phyloP scores from a whole-genome alignment of 2,888 invertebrate genomes.

The Oconnorella tubifera region DNA sequence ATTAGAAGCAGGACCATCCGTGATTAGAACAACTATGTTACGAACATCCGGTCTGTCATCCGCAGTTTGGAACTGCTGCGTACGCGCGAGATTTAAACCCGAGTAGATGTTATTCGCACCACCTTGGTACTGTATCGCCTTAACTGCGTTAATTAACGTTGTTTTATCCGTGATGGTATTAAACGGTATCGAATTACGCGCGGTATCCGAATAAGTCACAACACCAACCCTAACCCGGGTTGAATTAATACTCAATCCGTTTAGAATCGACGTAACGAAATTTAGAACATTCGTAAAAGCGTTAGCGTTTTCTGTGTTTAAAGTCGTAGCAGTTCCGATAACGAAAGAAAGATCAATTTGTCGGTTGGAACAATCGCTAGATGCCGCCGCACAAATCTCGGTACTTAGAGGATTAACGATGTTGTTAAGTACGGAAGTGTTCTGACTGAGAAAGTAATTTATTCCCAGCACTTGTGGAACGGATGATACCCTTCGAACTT shows the following conservation, averaged over 20 bases:
- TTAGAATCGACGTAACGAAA: slow-evolving; percentile 13
- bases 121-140: neutral
- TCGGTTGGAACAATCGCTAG: slow-evolving; percentile 3
- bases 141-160: neutral
- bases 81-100: neutral
- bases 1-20: slow-evolving; percentile 9
- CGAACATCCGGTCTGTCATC: slow-evolving; percentile 18
- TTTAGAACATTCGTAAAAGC: slow-evolving; percentile 8
- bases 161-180: slow-evolving; percentile 7
- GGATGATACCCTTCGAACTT: slow-evolving; percentile 6
- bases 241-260: slow-evolving; percentile 8
- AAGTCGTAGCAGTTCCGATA: slow-evolving; percentile 1
- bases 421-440: neutral
- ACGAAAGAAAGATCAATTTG: slow-evolving; percentile 11
- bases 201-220: slow-evolving; percentile 10
- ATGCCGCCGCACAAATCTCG: neutral
- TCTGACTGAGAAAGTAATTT: slow-evolving; percentile 3
- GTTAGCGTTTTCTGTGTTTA: neutral
- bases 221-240: slow-evolving; percentile 11
- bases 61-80: slow-evolving; percentile 4
- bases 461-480: slow-evolving; percentile 9
- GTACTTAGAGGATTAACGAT: neutral
- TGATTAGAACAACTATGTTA: slow-evolving; percentile 18
- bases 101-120: neutral
- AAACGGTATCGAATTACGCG: neutral